Evolutionary conservation across 2,888 invertebrate species (phyloP), one percentile per base, ranked within the genome.

Genomic region (Parnassius apollo): DNA sequence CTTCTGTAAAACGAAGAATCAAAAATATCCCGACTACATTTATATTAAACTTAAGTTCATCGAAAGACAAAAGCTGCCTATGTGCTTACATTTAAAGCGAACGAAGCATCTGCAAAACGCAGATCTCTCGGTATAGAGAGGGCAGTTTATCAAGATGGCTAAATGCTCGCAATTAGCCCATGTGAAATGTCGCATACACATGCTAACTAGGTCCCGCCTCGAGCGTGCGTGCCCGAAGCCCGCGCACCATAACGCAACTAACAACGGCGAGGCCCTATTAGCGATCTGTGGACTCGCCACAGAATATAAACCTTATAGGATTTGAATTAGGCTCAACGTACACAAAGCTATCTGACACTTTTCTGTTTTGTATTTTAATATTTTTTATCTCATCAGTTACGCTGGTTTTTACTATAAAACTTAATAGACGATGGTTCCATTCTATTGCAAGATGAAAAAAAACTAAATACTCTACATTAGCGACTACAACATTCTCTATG

Each of bases 121-220:
- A 74, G 79, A 78, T 79, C 81, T 82, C 83, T 79, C 78, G 77
- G 78, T 71, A 77, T 75, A 76, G 75, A 75, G 76, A 78, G 77
- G 77, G 82, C 80, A 81, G 85, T 87, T 88, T 88, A 90, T 91
- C 89, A 84, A 86, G 85, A 89, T 86, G 88, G 86, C 88, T 90
- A 91, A 90, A 89, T 83, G 88, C 83, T 84, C 77, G 87, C 90
- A 91, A 91, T 91, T 91, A 91, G 90, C 83, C 77, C 82, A 84
- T 86, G 91, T 87, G 91, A 91, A 91, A 91, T 91, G 91, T 91
- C 91, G 84, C 88, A 83, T 85, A 81, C 76, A 81, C 88, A 85
- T 86, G 90, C 90, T 91, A 91, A 91, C 91, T 88, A 91, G 86
- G 83, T 83, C 83, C 80, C 81, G 82, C 77, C 79, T 77, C 76